phyloP scores from a whole-genome alignment of 2,797 vertebrate genomes.

The Pipistrellus pygmaeus region DNA sequence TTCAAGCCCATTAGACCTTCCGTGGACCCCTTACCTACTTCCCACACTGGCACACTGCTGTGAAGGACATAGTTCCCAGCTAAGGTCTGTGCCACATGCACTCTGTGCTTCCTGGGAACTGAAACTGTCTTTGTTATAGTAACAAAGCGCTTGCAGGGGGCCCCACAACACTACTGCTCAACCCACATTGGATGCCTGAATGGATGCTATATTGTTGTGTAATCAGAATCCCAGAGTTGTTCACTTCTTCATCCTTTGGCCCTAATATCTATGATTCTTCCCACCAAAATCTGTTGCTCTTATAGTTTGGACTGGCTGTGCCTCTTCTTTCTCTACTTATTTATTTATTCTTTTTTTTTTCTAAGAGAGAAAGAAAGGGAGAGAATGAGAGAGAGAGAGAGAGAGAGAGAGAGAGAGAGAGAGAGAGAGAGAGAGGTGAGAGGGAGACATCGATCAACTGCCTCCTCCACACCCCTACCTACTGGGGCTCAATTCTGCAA shows the following conservation, averaged over 20 bases:
- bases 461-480: too few relatives aligned
- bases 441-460: too few relatives aligned
- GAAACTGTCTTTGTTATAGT: background rate
- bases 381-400: too few relatives aligned
- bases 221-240: background rate
- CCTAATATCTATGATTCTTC: background rate
- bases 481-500: too few relatives aligned
- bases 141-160: background rate
- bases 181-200: too few relatives aligned
- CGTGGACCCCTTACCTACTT: accelerated
- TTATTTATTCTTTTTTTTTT: too few relatives aligned
- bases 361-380: too few relatives aligned
- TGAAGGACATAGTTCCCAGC: too few relatives aligned
- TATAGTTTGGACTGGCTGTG: background rate
- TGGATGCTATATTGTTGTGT: accelerated
- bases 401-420: too few relatives aligned
- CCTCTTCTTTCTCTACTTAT: background rate
- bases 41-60: accelerated
- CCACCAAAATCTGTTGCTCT: background rate
- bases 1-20: too few relatives aligned
- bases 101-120: background rate
- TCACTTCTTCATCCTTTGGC: background rate
- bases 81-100: accelerated
- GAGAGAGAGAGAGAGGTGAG: too few relatives aligned
- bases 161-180: background rate